A percentile compares a stretch with the other conserved stretches of the same genome.
Conservation (phyloP, 2,888 invertebrate genomes). For the Apodemia duryi region DNA sequence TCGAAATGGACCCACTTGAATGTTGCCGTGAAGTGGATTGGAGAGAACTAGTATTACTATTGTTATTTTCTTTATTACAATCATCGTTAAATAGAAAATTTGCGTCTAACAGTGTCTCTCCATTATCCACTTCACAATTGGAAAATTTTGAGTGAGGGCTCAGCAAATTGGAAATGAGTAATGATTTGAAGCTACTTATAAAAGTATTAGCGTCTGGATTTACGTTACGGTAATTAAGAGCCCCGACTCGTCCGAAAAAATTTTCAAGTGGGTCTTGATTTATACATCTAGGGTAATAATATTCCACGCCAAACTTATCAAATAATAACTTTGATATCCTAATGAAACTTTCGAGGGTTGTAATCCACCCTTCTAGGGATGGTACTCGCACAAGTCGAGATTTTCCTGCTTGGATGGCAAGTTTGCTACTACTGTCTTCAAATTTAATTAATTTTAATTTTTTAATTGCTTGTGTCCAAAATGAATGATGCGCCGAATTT, state of each 20-base stretch:
- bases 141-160: slow-evolving; percentile 17
- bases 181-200: slow-evolving; percentile 29
- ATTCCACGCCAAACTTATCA: background rate
- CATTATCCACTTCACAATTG: slow-evolving; percentile 16
- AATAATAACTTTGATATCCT: background rate
- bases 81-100: slow-evolving; percentile 17
- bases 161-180: slow-evolving; percentile 26
- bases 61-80: background rate
- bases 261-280: slow-evolving; percentile 35
- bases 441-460: too few species aligned
- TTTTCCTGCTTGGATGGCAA: too few species aligned
- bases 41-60: background rate
- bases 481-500: too few species aligned
- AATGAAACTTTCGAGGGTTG: background rate
- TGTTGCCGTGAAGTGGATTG: slow-evolving; percentile 15
- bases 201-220: slow-evolving; percentile 33
- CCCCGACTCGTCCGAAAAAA: slow-evolving; percentile 34
- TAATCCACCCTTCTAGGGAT: background rate
- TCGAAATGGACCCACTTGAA: slow-evolving; percentile 1
- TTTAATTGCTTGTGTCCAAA: too few species aligned
- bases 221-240: slow-evolving; percentile 32
- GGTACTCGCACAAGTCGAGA: too few species aligned
- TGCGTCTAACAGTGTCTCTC: slow-evolving; percentile 15
- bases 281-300: slow-evolving; percentile 30
- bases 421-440: too few species aligned